Conservation (phyloP, 1,140 invertebrate species). For the Argopecten irradians region DNA sequence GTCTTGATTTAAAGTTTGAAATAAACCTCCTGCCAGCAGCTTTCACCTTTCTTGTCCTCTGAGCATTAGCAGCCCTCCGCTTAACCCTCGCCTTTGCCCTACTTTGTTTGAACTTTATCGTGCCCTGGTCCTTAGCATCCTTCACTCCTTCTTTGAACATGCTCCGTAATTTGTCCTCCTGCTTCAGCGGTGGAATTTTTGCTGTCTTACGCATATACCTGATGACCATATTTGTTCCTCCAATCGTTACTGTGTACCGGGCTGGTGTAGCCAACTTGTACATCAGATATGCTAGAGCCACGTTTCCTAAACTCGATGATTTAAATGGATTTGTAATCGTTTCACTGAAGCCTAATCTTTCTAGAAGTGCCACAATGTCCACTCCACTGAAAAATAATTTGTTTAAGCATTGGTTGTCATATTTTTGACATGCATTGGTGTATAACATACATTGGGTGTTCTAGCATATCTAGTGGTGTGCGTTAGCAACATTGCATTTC, state of each 20-base stretch:
- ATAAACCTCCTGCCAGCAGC: neutral
- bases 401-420: no score
- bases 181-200: conserved; percentile 84
- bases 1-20: neutral
- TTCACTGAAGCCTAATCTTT: conserved; percentile 86
- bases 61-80: neutral
- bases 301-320: conserved; percentile 86
- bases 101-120: neutral
- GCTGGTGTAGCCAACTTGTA: conserved; percentile 95
- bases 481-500: no score
- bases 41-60: neutral
- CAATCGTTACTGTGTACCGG: conserved; percentile 92
- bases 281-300: conserved; percentile 90
- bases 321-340: conserved; percentile 85
- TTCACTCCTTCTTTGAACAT: conserved; percentile 79
- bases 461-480: no score
- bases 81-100: neutral
- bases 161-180: conserved; percentile 74
- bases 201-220: conserved; percentile 83
- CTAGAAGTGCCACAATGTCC: conserved; percentile 87
- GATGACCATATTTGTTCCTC: conserved; percentile 85
- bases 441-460: no score
- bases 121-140: conserved; percentile 78
- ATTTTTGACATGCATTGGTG: no score
- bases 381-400: conserved; percentile 84